Conservation (phyloP, 30 jellyfish, hydroid and myxozoan genomes). For the Hydra vulgaris region DNA sequence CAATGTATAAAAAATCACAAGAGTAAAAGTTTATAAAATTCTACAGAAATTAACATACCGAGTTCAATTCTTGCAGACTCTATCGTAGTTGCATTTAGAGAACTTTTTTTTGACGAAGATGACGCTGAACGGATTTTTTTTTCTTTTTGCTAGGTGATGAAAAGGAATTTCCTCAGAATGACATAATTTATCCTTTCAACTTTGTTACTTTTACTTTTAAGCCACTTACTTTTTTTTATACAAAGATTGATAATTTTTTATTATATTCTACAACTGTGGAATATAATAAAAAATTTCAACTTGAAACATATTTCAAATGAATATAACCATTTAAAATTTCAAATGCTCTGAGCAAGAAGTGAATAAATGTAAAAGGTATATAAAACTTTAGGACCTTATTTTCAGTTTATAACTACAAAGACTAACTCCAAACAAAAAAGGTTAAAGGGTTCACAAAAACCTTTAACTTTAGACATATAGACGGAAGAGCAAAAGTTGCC, state of each 20-base stretch:
- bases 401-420: no score
- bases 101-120: background rate
- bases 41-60: background rate
- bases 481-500: no score
- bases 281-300: no score
- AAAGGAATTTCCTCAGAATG: background rate
- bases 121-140: background rate
- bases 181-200: background rate
- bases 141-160: background rate
- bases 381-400: no score
- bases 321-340: no score
- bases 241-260: background rate
- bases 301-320: no score
- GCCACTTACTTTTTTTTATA: background rate
- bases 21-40: background rate
- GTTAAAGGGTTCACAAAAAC: no score
- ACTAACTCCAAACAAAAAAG: no score
- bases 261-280: background rate
- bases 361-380: no score
- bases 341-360: no score
- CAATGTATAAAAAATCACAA: background rate
- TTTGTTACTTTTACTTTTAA: background rate
- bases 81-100: background rate
- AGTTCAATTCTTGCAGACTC: background rate
- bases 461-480: no score